phyloP scores from a whole-genome alignment of 1,140 invertebrate species.

The Drosophila bifasciata region DNA sequence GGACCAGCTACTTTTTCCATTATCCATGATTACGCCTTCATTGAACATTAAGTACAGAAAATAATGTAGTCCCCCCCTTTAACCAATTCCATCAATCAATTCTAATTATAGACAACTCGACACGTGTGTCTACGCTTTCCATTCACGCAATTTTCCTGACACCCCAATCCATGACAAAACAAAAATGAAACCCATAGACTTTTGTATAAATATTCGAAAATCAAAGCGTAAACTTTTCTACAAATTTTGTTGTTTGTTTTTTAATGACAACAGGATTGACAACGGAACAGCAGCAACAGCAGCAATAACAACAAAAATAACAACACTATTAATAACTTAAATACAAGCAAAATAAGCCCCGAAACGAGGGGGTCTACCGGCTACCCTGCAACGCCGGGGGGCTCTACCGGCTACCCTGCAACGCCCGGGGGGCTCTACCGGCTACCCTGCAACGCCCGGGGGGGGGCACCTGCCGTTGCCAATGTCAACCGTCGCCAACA shows the following conservation, averaged over 20 bases:
- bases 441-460: neutral
- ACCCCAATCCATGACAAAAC: neutral
- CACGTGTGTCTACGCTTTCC: neutral
- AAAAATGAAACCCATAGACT: no score
- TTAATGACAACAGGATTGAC: slow-evolving; percentile 77
- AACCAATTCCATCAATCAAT: neutral
- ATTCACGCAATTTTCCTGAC: slow-evolving; percentile 5
- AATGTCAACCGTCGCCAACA: slow-evolving; percentile 75
- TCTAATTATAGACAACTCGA: neutral
- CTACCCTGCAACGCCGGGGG: slow-evolving; percentile 1
- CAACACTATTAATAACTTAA: slow-evolving; percentile 75
- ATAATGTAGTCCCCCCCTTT: neutral
- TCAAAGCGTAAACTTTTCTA: slow-evolving; percentile 46
- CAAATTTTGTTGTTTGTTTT: slow-evolving; percentile 70
- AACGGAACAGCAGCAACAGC: slow-evolving; percentile 51
- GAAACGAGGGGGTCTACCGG: slow-evolving; percentile 8
- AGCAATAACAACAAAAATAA: slow-evolving; percentile 48
- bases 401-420: slow-evolving; percentile 3
- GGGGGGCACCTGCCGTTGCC: slow-evolving; percentile 64
- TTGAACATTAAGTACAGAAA: slow-evolving; percentile 4
- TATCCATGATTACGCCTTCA: no score
- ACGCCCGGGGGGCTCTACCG: slow-evolving; percentile 6
- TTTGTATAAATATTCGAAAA: slow-evolving; percentile 18
- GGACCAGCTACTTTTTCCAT: no score
- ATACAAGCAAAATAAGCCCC: slow-evolving; percentile 47